Conservation (phyloP, 2,797 vertebrate species). For the Benthosema pterotum region DNA sequence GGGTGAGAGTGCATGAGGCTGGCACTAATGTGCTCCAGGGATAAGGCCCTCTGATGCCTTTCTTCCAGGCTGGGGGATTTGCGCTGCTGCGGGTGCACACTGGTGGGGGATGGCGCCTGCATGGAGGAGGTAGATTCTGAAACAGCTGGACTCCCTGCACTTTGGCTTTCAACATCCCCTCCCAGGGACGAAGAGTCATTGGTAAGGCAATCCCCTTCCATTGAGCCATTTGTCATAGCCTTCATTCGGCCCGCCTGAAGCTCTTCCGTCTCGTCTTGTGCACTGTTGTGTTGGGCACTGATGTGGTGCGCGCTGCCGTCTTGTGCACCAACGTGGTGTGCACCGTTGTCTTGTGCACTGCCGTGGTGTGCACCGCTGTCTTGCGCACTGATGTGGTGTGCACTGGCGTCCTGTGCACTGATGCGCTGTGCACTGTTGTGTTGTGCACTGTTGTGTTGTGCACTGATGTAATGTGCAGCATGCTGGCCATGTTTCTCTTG, state of each 20-base stretch:
- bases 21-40: slow-evolving; percentile 84
- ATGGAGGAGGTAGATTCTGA: slow-evolving; percentile 99
- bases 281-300: no score
- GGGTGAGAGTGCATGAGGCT: slow-evolving; percentile 88
- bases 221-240: slow-evolving; percentile 84
- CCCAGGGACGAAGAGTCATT: slow-evolving; percentile 95
- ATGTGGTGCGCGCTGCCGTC: no score
- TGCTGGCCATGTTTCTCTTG: slow-evolving; percentile 56
- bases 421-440: no score
- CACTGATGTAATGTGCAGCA: slow-evolving; percentile 19
- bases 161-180: slow-evolving; percentile 96
- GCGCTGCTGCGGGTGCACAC: slow-evolving; percentile 84
- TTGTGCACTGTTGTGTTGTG: no score
- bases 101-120: slow-evolving; percentile 95
- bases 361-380: slow-evolving; percentile 27
- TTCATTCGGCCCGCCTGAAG: slow-evolving; percentile 87
- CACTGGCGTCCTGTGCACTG: no score
- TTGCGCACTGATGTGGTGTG: no score
- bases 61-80: slow-evolving; percentile 93
- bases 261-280: slow-evolving; percentile 87
- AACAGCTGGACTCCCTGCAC: slow-evolving; percentile 94
- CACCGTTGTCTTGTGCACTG: no score
- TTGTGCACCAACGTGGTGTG: no score
- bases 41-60: slow-evolving; percentile 85
- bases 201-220: slow-evolving; percentile 93